phyloP scores from a whole-genome alignment of 2,888 invertebrate species.

The Caenorhabditis plicata region DNA sequence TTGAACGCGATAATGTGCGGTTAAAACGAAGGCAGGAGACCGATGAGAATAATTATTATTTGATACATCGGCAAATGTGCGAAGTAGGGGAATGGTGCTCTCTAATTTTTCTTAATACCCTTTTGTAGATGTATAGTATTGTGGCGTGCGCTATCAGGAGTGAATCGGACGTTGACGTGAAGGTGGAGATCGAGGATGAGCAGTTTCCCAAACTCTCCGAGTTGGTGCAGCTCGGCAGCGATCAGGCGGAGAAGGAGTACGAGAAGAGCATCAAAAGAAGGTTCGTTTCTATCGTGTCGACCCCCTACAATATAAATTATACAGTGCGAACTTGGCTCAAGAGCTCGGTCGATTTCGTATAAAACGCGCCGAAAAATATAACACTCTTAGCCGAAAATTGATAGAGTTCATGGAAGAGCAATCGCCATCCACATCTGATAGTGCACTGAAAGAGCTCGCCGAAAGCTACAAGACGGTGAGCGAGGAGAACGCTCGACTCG shows the following conservation, averaged over 20 bases:
- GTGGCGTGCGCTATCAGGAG: not conserved
- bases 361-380: constrained; percentile 6
- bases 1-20: constrained; percentile 87
- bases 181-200: not conserved
- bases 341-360: constrained; percentile 6
- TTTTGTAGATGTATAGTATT: not conserved
- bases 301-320: not conserved
- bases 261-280: not conserved
- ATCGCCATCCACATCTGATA: not conserved
- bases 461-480: not conserved
- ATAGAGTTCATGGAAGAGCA: constrained; percentile 5
- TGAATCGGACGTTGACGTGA: not conserved
- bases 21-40: constrained; percentile 90
- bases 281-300: constrained; percentile 4
- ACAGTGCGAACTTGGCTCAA: not conserved
- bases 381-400: constrained; percentile 9
- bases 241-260: not conserved
- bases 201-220: not conserved
- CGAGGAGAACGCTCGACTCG: not conserved
- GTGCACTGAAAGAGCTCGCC: not conserved
- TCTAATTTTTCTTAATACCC: not conserved
- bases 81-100: constrained; percentile 67
- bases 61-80: constrained; percentile 93
- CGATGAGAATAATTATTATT: constrained; percentile 95
- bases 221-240: not conserved